phyloP scores from a whole-genome alignment of 2,888 invertebrate species.

The Polydrusus tereticollis region DNA sequence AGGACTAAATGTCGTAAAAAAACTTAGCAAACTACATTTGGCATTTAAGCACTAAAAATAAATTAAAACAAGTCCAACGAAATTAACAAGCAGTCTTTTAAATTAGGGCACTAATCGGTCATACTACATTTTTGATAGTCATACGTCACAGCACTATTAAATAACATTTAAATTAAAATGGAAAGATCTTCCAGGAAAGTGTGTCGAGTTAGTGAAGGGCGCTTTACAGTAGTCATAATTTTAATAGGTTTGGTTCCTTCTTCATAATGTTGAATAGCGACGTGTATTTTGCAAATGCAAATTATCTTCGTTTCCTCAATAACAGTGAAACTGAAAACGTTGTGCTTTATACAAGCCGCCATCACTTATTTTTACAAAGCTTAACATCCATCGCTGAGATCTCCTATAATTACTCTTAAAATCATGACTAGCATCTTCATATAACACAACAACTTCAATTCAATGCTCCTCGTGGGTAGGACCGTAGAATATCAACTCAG shows the following conservation, averaged over 20 bases:
- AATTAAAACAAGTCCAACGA: constrained; percentile 5
- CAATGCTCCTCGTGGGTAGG: constrained; percentile 72
- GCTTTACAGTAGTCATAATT: constrained; percentile 16
- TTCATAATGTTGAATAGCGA: too few species aligned
- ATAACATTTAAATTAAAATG: background rate
- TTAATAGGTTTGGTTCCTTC: constrained; percentile 4
- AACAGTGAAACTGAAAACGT: too few species aligned
- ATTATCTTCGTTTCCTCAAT: too few species aligned
- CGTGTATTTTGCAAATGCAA: too few species aligned
- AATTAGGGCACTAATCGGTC: constrained; percentile 6
- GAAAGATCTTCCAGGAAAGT: background rate
- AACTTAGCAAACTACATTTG: constrained; percentile 31
- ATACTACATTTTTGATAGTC: background rate
- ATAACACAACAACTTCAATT: constrained; percentile 5
- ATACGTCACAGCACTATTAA: constrained; percentile 23
- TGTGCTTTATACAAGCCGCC: too few species aligned
- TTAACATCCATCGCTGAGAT: background rate
- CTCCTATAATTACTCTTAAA: constrained; percentile 7
- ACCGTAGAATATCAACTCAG: constrained; percentile 95
- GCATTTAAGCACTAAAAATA: constrained; percentile 28
- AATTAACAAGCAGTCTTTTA: constrained; percentile 26
- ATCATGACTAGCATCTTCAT: constrained; percentile 11
- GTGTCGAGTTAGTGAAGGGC: background rate
- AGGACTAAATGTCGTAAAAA: background rate
- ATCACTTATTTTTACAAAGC: background rate